Evolutionary conservation across 2,888 invertebrate species (phyloP).

Genomic region (Nemotelus nigrinus): DNA sequence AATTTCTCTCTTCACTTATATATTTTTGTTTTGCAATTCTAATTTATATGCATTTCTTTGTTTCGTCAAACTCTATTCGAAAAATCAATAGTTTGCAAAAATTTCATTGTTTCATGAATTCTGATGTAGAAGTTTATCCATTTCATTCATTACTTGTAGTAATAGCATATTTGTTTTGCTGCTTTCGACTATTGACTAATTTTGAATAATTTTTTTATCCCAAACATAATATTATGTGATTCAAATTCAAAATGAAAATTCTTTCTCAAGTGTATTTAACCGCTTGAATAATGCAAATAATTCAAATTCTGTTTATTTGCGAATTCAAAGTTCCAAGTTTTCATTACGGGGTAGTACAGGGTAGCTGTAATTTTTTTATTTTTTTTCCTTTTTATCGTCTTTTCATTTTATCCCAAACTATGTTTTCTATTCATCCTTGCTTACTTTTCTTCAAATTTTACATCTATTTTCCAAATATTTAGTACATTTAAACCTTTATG

Average conservation of each 20-base stretch:
- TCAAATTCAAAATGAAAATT: slow-evolving; percentile 3
- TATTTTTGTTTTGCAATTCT: not conserved
- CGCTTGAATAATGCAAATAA: slow-evolving; percentile 19
- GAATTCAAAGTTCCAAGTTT: not conserved
- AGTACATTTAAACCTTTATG: slow-evolving; percentile 4
- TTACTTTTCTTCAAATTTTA: slow-evolving; percentile 1
- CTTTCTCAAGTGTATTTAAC: slow-evolving; percentile 9
- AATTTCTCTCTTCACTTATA: too few relatives aligned
- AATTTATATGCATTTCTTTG: not conserved
- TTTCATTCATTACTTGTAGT: not conserved
- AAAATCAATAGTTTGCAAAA: not conserved
- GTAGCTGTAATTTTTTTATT: not conserved
- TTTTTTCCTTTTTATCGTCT: slow-evolving; percentile 18
- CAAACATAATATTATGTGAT: slow-evolving; percentile 34
- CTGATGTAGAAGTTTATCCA: not conserved
- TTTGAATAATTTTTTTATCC: slow-evolving; percentile 39
- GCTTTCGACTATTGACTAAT: slow-evolving; percentile 23
- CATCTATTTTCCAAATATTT: slow-evolving; percentile 26
- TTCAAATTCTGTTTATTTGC: slow-evolving; percentile 17
- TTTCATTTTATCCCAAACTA: slow-evolving; percentile 30
- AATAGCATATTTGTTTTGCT: not conserved
- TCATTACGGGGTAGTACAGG: too few relatives aligned
- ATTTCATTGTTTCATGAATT: slow-evolving; percentile 1
- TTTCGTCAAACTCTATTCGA: not conserved
- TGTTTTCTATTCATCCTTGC: not conserved